Percentiles rank a stretch among this genome's conserved stretches.
These are phyloP conservation scores for Bradypus variegatus DNA, from an alignment of 2,797 vertebrate genomes.

Conservation along the genomic window DNA sequence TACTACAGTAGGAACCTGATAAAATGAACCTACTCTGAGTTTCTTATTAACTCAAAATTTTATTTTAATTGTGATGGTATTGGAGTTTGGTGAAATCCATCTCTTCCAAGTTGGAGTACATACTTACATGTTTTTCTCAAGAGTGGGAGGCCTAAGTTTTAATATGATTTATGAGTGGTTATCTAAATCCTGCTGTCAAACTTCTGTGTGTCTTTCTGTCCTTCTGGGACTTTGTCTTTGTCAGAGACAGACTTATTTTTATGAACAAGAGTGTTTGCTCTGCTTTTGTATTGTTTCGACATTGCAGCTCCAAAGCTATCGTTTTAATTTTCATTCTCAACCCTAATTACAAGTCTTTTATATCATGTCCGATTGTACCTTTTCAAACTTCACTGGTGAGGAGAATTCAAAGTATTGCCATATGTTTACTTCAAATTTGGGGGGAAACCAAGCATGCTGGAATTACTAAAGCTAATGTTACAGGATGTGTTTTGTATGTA, in stretches of 20 bases:
- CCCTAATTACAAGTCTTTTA: constrained; percentile 32
- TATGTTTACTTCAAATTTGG: constrained; percentile 63
- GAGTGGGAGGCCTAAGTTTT: not conserved
- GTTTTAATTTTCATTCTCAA: constrained; percentile 35
- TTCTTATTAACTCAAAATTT: constrained; percentile 9
- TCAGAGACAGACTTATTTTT: not conserved
- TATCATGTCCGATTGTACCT: constrained; percentile 35
- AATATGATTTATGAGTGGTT: not conserved
- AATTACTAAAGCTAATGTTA: constrained; percentile 36
- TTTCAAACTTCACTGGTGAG: constrained; percentile 57
- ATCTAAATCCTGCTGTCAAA: not conserved
- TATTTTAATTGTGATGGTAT: constrained; percentile 16
- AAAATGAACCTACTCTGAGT: not conserved
- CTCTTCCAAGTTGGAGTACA: not conserved
- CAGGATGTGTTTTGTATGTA: constrained; percentile 50
- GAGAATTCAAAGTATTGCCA: constrained; percentile 65
- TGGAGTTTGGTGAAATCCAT: not conserved
- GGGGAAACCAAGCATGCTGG: constrained; percentile 26
- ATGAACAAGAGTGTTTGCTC: not conserved
- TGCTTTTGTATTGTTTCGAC: not conserved
- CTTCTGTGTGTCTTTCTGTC: not conserved
- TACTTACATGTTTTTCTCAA: not conserved
- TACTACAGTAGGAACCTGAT: not conserved
- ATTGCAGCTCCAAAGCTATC: not conserved
- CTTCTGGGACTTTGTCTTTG: not conserved